These are phyloP conservation scores for Bombus impatiens DNA, from an alignment of 1,140 invertebrate species.

Conservation along the genomic window DNA sequence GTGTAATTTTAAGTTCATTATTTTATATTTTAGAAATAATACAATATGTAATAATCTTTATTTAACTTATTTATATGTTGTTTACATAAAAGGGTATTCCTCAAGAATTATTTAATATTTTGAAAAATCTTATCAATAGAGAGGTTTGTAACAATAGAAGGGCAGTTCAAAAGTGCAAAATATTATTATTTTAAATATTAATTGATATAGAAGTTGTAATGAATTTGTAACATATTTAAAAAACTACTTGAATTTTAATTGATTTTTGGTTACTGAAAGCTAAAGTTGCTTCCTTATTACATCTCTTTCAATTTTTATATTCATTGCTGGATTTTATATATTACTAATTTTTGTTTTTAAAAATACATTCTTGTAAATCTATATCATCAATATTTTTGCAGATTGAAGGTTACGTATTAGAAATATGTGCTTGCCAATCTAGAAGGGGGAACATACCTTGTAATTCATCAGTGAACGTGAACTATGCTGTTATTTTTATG, in stretches of 20 bases:
- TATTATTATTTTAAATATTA: background rate
- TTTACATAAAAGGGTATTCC: no score
- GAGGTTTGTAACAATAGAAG: no score
- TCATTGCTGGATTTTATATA: conserved; percentile 15
- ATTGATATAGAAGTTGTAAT: background rate
- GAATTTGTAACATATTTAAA: background rate
- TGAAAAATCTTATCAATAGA: no score
- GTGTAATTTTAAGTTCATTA: background rate
- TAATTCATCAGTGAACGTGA: conserved; percentile 55
- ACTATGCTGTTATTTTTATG: background rate
- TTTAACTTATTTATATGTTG: no score
- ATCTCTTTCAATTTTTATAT: conserved; percentile 30
- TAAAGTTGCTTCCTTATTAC: background rate
- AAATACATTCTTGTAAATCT: background rate
- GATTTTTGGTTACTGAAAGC: conserved; percentile 13
- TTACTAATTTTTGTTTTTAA: background rate
- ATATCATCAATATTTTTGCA: conserved; percentile 43
- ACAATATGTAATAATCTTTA: background rate
- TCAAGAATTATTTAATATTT: no score
- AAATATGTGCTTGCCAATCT: conserved; percentile 69
- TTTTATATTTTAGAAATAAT: background rate
- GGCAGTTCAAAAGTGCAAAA: background rate
- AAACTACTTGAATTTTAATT: background rate
- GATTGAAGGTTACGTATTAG: conserved; percentile 63
- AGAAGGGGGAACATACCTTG: conserved; percentile 55